Evolutionary conservation across 2,113 vertebrate genomes (phyloP), one percentile per base, ranked within the genome.

Genomic region (Amblyopsis rosae): DNA sequence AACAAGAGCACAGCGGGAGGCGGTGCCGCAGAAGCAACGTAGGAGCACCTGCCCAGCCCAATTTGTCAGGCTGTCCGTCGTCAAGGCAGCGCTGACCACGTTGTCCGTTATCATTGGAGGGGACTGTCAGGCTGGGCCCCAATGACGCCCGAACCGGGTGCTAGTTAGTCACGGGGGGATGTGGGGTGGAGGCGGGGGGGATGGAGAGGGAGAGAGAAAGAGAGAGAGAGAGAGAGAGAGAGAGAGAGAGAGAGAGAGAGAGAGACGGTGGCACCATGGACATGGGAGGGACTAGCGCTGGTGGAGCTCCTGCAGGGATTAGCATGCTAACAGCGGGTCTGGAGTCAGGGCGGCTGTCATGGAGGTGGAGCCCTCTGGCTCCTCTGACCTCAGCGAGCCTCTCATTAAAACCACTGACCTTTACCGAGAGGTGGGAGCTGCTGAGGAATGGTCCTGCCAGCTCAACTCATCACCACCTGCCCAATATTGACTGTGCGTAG

Each of bases 331-430:
- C 67, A 65, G 80, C 73, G 65, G 69, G 65, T 70, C 57, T 41
- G 68, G 78, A 85, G 80, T 81, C 77, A 84, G 74, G 77, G 63
- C 48, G 60, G 62, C 78, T 82, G 83, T 80, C 81, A 81, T 58
- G 59, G 58, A 70, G 78, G 75, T 64, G 79, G 64, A 77, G 71
- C 66, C 79, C 80, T 81, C 45, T 77, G 59, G 67, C 73, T 78
- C 56, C 16, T 56, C 64, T 86, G 84, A 86, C 86, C 84, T 81
- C 77, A 1, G 12, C 48, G 4, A 55, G 59, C 65, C 66, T 77
- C 76, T 86, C 88, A 83, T 90, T 89, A 90, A 90, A 89, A 83
- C 65, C 70, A 70, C 72, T 87, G 80, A 87, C 87, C 84, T 90
- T 89, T 80, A 88, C 83, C 63, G 73, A 64, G 62, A 70, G 51